Base-by-base conservation (phyloP, 2,888 invertebrate genomes). In the Amblyjoppa proteus region DNA sequence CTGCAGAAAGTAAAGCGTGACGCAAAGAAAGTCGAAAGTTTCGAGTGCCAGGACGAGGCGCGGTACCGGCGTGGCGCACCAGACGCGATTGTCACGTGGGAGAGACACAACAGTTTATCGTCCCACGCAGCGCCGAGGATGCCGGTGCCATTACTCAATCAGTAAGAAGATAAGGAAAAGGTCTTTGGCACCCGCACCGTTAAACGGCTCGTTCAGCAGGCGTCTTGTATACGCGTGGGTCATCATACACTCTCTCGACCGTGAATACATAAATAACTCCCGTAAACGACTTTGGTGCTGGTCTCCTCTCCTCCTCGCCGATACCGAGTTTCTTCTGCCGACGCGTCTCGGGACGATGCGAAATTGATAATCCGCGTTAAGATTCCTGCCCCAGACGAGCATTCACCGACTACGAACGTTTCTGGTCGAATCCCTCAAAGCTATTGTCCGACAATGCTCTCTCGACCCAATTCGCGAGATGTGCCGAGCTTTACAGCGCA, bases 61-160 rank as follows among this genome's bases (percentile, higher is more conserved):
- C 79, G 81, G 45, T 16, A 88, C 86, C 85, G 84, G 87, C 81
- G 83, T 69, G 83, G 82, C 64, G 78, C 58, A 78, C 71, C 71
- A 84, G 64, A 64, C 41, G 70, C 80, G 75, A 75, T 74, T 56
- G 64, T 81, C 82, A 89, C 87, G 90, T 90, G 87, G 90, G 89
- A 88, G 89, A 91, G 90, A 89, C 90, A 89, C 90, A 91, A 89
- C 90, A 91, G 91, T 90, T 91, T 88, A 86, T 83, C 89, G 76
- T 85, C 91, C 91, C 89, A 91, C 91, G 89, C 88, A 53, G 45
- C 34, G 31, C 38, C 38, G 64, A 70, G 34, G 87, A 88, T 87
- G 87, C 88, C 88, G 87, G 88, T 87, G 87, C 89, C 88, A 90
- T 90, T 90, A 90, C 85, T 90, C 90, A 90, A 85, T 85, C 78